Base-by-base conservation (phyloP, 2,113 vertebrate genomes). In the Monarcha castaneiventris region DNA sequence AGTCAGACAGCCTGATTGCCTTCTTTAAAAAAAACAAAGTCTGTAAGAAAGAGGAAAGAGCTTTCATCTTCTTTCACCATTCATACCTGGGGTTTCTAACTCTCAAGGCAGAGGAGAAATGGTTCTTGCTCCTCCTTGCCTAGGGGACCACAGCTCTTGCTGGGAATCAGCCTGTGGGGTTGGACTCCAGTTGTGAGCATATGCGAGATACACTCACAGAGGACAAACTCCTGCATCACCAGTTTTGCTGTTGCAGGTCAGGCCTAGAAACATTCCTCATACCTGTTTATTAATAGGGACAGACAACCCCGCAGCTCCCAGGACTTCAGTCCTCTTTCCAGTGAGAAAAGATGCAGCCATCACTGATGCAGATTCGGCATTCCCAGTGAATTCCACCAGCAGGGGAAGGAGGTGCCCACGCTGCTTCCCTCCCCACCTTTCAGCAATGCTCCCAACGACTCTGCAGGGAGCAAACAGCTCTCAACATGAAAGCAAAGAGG, bases 361-460 rank as follows among this genome's bases (percentile, higher is more conserved):
- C 3, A 1, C 20, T 1, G 2, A 22, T 13, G 26, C 55, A 76
- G 77, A 55, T 4, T 4, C 0, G 0, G 67, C 1, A 2, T n/a
- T 84, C 51, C 81, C 0, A 3, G 43, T 6, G 41, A 82, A 56
- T 3, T 2, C 14, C 4, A 18, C 3, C 32, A 59, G 43, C 21
- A 43, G 6, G 15, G 74, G 56, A 89, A 72, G 89, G 75, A 96
- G 81, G 41, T 0, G 0, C 6, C 16, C 77, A 33, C 0, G 0
- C 35, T 84, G 81, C 51, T 94, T 54, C 74, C 81, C 67, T 75
- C 62, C 79, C 11, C 21, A 4, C 88, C 58, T 91, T 46, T 49
- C 88, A 81, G 63, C 37, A 37, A 66, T 2, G 59, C 49, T 91
- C 78, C 46, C 66, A 69, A 39, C 0, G 0, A 43, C 55, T 27